Percentiles rank a stretch among this genome's conserved stretches.
Evolutionary conservation across 2,113 vertebrate genomes (phyloP).

Genomic region (Girardinichthys multiradiatus): DNA sequence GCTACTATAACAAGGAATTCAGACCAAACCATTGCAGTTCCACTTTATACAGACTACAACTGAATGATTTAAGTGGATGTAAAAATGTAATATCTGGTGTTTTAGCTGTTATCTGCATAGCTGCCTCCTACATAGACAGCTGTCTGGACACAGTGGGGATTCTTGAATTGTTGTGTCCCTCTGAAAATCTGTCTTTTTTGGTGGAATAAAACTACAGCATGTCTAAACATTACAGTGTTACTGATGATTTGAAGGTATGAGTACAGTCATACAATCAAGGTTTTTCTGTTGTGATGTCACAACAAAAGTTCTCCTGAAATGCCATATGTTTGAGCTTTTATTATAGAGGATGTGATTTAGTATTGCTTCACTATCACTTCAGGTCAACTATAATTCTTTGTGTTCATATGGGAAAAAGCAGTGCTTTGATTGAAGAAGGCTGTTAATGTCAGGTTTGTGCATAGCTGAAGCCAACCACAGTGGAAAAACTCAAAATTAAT

Average conservation of each 20-base stretch:
- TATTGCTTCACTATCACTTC: not conserved
- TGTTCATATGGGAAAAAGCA: not conserved
- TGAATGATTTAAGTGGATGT: too few species aligned
- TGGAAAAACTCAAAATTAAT: constrained; percentile 1
- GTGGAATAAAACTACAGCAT: not conserved
- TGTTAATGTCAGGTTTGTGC: not conserved
- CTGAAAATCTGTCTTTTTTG: not conserved
- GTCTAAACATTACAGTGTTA: not conserved
- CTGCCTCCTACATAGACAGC: too few species aligned
- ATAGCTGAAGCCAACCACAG: not conserved
- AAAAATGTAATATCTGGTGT: too few species aligned
- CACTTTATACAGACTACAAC: too few species aligned
- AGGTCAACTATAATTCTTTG: not conserved
- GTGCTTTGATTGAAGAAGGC: not conserved
- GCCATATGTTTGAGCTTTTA: not conserved
- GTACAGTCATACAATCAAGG: not conserved
- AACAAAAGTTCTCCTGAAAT: not conserved
- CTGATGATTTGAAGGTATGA: not conserved
- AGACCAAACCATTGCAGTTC: too few species aligned
- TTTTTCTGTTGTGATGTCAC: not conserved
- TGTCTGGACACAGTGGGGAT: too few species aligned
- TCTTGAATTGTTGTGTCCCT: too few species aligned
- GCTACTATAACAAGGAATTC: too few species aligned
- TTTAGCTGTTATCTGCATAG: too few species aligned
- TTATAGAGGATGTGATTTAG: not conserved